phyloP scores from a whole-genome alignment of 2,113 vertebrate genomes.

The Stegastes partitus region DNA sequence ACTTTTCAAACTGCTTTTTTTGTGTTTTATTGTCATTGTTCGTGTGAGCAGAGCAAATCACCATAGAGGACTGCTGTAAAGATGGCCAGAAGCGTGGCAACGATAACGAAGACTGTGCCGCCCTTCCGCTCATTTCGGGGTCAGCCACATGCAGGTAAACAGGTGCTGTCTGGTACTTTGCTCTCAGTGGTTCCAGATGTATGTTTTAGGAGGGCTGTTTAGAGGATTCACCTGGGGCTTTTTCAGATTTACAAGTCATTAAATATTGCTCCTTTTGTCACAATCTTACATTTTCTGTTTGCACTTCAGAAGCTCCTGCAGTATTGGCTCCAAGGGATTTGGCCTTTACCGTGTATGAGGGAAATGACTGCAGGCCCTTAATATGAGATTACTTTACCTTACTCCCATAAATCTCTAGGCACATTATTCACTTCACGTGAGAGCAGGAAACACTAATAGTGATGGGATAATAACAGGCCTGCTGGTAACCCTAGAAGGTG shows the following conservation, averaged over 20 bases:
- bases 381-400: constrained; percentile 60
- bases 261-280: constrained; percentile 23
- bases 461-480: constrained; percentile 68
- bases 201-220: background rate
- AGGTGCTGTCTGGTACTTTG: background rate
- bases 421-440: constrained; percentile 70
- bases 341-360: background rate
- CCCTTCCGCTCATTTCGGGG: constrained; percentile 83
- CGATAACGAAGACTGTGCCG: constrained; percentile 85
- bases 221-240: background rate
- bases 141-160: constrained; percentile 92
- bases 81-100: constrained; percentile 88
- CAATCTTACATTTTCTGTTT: constrained; percentile 22
- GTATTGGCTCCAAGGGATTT: constrained; percentile 19
- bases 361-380: constrained; percentile 36
- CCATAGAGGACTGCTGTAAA: constrained; percentile 90
- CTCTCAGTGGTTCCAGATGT: background rate
- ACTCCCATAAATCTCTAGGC: constrained; percentile 54
- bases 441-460: constrained; percentile 59
- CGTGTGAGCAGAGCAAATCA: constrained; percentile 74
- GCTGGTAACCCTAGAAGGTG: constrained; percentile 70
- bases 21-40: background rate
- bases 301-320: constrained; percentile 27
- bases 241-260: constrained; percentile 37
- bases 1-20: no score